phyloP scores from a whole-genome alignment of 1,140 invertebrate species.

The Scaptomyza montana region DNA sequence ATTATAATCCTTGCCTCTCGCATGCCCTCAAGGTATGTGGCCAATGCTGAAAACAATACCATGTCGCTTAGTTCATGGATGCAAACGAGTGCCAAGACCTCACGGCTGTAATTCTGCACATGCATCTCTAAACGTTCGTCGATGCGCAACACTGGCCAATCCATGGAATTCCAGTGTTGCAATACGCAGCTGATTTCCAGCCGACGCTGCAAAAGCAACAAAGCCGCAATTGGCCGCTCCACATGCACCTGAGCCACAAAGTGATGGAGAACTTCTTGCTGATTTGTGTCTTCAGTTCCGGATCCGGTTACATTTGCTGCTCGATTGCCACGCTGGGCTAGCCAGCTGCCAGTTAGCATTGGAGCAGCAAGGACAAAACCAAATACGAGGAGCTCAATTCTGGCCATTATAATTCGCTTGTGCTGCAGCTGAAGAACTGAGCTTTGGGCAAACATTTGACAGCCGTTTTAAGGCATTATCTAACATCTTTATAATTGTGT shows the following conservation, averaged over 20 bases:
- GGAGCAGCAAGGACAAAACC: not conserved
- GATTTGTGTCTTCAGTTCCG: not conserved
- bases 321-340: not conserved
- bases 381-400: not conserved
- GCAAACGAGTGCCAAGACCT: slow-evolving; percentile 37
- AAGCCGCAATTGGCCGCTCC: slow-evolving; percentile 21
- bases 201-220: slow-evolving; percentile 44
- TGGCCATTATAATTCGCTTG: slow-evolving; percentile 14
- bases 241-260: slow-evolving; percentile 33
- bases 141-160: slow-evolving; percentile 46
- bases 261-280: slow-evolving; percentile 6
- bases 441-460: no score
- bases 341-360: not conserved
- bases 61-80: slow-evolving; percentile 15
- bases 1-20: slow-evolving; percentile 44
- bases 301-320: not conserved
- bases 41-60: slow-evolving; percentile 21
- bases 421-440: slow-evolving; percentile 9
- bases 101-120: not conserved
- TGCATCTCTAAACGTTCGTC: slow-evolving; percentile 23
- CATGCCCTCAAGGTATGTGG: slow-evolving; percentile 36
- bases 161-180: not conserved
- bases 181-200: slow-evolving; percentile 3
- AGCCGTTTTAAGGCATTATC: slow-evolving; percentile 26
- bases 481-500: slow-evolving; percentile 38